A percentile compares a stretch with the other conserved stretches of the same genome.
Evolutionary conservation across 2,797 vertebrate genomes (phyloP).

Genomic region (Gastrophryne carolinensis): DNA sequence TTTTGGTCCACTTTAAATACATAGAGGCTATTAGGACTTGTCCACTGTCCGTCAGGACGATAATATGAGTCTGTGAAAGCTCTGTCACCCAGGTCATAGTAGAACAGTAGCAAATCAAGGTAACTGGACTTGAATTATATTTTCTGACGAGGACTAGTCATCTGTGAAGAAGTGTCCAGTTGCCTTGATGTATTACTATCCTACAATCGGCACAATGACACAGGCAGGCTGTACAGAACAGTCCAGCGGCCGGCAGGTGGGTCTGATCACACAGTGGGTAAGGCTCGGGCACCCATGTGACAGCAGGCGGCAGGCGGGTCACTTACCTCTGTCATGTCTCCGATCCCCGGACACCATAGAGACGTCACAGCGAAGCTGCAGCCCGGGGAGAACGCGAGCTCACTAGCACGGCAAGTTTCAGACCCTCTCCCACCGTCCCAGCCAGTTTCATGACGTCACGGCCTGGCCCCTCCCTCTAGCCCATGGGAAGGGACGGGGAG

Average conservation of each 20-base stretch:
- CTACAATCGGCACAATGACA: too few relatives aligned
- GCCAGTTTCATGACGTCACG: constrained; percentile 32
- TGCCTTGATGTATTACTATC: too few relatives aligned
- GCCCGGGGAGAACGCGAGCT: neutral
- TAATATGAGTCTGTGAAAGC: too few relatives aligned
- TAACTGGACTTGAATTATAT: too few relatives aligned
- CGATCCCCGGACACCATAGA: constrained; percentile 38
- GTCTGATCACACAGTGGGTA: neutral
- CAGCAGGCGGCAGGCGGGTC: neutral
- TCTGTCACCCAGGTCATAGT: too few relatives aligned
- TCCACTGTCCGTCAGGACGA: too few relatives aligned
- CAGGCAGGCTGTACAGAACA: too few relatives aligned
- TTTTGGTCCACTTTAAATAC: too few relatives aligned
- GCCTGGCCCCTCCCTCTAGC: constrained; percentile 12
- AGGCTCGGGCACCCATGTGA: neutral
- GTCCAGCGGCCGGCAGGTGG: constrained; percentile 12
- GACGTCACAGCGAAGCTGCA: neutral
- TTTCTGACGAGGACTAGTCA: too few relatives aligned
- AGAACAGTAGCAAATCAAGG: too few relatives aligned
- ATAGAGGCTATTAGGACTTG: too few relatives aligned
- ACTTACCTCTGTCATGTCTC: constrained; percentile 34
- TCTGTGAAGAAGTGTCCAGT: too few relatives aligned
- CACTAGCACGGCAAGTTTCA: constrained; percentile 22
- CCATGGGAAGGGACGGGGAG: neutral
- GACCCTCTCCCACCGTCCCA: constrained; percentile 18